These are phyloP conservation scores for Micrasema minimum DNA, from an alignment of 1,140 invertebrate species.

Conservation along the genomic window DNA sequence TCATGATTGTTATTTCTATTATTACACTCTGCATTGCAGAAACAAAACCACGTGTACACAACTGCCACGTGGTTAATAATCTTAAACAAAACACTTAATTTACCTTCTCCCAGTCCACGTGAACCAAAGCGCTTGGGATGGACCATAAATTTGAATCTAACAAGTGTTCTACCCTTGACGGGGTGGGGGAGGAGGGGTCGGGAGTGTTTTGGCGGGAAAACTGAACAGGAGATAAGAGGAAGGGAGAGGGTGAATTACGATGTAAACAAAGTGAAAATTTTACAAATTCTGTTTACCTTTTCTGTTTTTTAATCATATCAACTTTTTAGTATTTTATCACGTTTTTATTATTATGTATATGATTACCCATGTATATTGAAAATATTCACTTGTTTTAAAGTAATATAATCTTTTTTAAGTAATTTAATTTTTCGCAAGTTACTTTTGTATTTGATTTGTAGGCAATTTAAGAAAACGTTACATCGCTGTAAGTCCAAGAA, in stretches of 20 bases:
- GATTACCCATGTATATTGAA: too few relatives aligned
- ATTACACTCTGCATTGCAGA: too few relatives aligned
- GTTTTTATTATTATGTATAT: too few relatives aligned
- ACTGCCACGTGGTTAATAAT: conserved; percentile 28
- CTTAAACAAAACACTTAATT: conserved; percentile 31
- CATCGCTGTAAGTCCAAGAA: too few relatives aligned
- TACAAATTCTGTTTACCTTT: neutral
- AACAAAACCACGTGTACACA: conserved; percentile 20
- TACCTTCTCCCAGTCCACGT: conserved; percentile 4
- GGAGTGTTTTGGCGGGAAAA: conserved; percentile 14
- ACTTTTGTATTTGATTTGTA: too few relatives aligned
- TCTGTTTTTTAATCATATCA: too few relatives aligned
- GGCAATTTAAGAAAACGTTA: too few relatives aligned
- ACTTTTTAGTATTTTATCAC: too few relatives aligned
- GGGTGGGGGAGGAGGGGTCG: neutral
- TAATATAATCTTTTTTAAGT: too few relatives aligned
- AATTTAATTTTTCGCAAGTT: too few relatives aligned
- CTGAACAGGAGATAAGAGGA: conserved; percentile 27
- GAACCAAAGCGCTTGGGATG: conserved; percentile 13
- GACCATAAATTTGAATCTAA: conserved; percentile 45
- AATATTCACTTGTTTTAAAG: too few relatives aligned
- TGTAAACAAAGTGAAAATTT: conserved; percentile 8
- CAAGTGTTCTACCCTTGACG: conserved; percentile 36
- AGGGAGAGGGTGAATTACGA: conserved; percentile 2
- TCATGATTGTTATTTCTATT: too few relatives aligned